These are phyloP conservation scores for Tinea pellionella DNA, from an alignment of 2,888 invertebrate species.

Conservation along the genomic window DNA sequence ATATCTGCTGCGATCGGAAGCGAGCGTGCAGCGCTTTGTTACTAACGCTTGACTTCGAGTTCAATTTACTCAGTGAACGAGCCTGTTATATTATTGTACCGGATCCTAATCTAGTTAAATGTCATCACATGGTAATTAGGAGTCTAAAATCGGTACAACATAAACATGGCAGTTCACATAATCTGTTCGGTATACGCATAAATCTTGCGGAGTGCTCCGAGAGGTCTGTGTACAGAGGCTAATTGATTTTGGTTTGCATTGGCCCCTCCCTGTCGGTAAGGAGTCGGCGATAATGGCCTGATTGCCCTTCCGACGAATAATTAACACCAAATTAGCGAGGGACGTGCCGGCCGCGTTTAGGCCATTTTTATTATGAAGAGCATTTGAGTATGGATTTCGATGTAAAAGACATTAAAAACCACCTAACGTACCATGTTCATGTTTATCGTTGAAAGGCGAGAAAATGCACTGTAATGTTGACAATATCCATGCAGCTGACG, in stretches of 20 bases:
- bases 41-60: neutral
- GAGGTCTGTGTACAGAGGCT: constrained; percentile 39
- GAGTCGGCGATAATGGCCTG: constrained; percentile 31
- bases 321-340: constrained; percentile 44
- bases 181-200: constrained; percentile 36
- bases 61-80: neutral
- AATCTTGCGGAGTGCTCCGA: constrained; percentile 27
- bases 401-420: neutral
- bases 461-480: constrained; percentile 6
- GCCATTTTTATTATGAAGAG: constrained; percentile 7
- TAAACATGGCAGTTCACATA: constrained; percentile 25
- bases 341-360: constrained; percentile 7
- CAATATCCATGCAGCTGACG: constrained; percentile 13
- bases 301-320: constrained; percentile 43
- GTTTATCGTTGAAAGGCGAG: neutral
- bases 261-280: constrained; percentile 23
- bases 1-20: neutral
- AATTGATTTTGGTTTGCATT: constrained; percentile 47
- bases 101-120: neutral
- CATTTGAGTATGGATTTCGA: constrained; percentile 6
- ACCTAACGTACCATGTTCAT: neutral
- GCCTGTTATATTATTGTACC: neutral
- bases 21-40: neutral
- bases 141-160: constrained; percentile 24
- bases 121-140: constrained; percentile 11